A percentile compares a stretch with the other conserved stretches of the same genome.
Evolutionary conservation across 2,888 invertebrate species (phyloP).

Genomic region (Mythimna lalbum): DNA sequence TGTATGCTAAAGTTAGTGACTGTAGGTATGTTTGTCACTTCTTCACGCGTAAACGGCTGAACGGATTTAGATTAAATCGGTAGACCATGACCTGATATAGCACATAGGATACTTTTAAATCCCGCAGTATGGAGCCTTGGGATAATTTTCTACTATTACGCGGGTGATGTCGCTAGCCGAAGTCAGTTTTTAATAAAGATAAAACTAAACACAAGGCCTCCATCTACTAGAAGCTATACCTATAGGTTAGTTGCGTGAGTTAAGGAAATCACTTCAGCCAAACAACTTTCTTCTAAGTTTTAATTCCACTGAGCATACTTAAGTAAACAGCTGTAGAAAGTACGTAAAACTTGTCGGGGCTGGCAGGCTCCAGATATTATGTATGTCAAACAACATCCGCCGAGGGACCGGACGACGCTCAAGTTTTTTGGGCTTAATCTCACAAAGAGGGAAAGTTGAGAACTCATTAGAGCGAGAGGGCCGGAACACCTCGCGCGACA

Average conservation of each 20-base stretch:
- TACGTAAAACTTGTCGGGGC: conserved; percentile 68
- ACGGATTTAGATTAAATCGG: too few relatives aligned
- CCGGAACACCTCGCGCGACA: conserved; percentile 80
- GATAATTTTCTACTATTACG: not conserved
- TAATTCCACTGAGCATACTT: conserved; percentile 78
- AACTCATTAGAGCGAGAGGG: conserved; percentile 84
- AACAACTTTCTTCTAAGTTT: conserved; percentile 75
- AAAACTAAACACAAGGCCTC: too few relatives aligned
- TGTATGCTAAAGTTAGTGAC: too few relatives aligned
- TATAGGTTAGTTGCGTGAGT: conserved; percentile 52
- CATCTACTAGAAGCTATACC: not conserved
- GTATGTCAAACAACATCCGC: conserved; percentile 73
- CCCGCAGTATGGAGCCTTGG: too few relatives aligned
- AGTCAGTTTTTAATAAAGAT: not conserved
- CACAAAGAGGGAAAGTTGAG: conserved; percentile 81
- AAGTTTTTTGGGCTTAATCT: conserved; percentile 84
- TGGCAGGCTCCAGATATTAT: conserved; percentile 66
- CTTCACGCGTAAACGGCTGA: too few relatives aligned
- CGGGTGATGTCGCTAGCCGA: not conserved
- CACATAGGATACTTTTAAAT: too few relatives aligned
- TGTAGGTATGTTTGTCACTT: too few relatives aligned
- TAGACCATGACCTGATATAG: too few relatives aligned
- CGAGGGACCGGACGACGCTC: conserved; percentile 65
- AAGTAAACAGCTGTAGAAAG: conserved; percentile 74
- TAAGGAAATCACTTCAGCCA: conserved; percentile 73